phyloP scores from a whole-genome alignment of 2,797 vertebrate genomes.

The Scleropages formosus region DNA sequence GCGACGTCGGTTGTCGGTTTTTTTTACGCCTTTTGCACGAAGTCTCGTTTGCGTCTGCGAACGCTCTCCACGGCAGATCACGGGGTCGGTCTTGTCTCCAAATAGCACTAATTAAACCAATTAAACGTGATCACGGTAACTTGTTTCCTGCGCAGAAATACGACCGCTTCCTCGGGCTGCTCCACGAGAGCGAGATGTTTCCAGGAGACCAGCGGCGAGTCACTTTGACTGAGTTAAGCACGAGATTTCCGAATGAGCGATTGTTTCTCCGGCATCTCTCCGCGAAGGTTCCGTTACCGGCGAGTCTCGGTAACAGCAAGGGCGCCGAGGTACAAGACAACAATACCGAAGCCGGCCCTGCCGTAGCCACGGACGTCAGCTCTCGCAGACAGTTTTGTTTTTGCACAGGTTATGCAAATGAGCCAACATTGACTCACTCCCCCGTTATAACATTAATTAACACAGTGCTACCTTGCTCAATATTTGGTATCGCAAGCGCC shows the following conservation, averaged over 20 bases:
- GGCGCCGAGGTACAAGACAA: constrained; percentile 46
- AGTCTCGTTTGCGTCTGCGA: no score
- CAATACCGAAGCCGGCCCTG: constrained; percentile 30
- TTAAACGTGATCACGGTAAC: background rate
- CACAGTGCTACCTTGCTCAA: constrained; percentile 73
- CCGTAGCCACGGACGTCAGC: constrained; percentile 27
- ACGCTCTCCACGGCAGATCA: background rate
- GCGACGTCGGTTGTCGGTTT: no score
- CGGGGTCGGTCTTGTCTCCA: background rate
- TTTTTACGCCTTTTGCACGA: no score
- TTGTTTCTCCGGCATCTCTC: constrained; percentile 42
- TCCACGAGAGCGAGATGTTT: no score
- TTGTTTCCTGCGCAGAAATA: no score
- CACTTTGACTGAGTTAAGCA: background rate
- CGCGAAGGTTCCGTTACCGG: constrained; percentile 33
- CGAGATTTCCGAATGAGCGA: constrained; percentile 41
- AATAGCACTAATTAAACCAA: background rate
- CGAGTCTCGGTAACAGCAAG: constrained; percentile 35
- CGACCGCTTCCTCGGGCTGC: background rate
- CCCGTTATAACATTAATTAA: constrained; percentile 75
- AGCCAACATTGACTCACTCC: constrained; percentile 46
- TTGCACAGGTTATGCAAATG: constrained; percentile 64
- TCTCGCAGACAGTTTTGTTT: constrained; percentile 42
- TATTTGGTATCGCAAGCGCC: constrained; percentile 72
- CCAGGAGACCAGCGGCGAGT: no score